Conservation (phyloP, 2,113 vertebrate species). For the Cyrtonyx montezumae region DNA sequence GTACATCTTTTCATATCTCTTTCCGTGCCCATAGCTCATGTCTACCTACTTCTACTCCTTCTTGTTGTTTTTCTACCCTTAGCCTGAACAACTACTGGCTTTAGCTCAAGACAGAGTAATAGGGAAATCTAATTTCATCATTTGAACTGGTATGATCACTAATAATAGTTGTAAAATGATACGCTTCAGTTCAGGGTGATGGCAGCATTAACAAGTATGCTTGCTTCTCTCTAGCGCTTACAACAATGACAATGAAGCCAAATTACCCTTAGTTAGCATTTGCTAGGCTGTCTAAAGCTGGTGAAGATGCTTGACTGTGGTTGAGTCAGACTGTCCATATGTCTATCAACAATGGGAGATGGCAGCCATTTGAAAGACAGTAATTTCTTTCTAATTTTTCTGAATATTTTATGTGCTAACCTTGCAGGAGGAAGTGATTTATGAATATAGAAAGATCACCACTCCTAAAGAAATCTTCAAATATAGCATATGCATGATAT, state of each 20-base stretch:
- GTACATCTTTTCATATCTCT: neutral
- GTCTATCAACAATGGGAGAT: neutral
- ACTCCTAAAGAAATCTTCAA: constrained; percentile 38
- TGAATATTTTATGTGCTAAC: constrained; percentile 31
- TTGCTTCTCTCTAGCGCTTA: neutral
- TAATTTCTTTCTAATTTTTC: constrained; percentile 19
- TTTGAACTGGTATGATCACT: neutral
- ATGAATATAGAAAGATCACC: constrained; percentile 15
- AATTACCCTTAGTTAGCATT: neutral
- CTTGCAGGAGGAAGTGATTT: constrained; percentile 7
- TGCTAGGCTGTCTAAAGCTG: neutral
- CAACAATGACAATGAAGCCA: neutral
- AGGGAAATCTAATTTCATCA: neutral
- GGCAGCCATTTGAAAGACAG: neutral
- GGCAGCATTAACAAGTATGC: neutral
- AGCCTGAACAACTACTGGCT: neutral
- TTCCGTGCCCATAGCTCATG: neutral
- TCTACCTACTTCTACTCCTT: neutral
- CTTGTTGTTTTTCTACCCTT: neutral
- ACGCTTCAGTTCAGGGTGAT: neutral
- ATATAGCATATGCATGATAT: constrained; percentile 25
- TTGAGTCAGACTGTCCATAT: neutral
- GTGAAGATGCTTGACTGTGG: neutral
- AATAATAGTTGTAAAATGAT: neutral
- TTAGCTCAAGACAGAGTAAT: neutral